These are phyloP conservation scores for Steinernema feltiae DNA, from an alignment of 1,140 invertebrate species.

Conservation along the genomic window DNA sequence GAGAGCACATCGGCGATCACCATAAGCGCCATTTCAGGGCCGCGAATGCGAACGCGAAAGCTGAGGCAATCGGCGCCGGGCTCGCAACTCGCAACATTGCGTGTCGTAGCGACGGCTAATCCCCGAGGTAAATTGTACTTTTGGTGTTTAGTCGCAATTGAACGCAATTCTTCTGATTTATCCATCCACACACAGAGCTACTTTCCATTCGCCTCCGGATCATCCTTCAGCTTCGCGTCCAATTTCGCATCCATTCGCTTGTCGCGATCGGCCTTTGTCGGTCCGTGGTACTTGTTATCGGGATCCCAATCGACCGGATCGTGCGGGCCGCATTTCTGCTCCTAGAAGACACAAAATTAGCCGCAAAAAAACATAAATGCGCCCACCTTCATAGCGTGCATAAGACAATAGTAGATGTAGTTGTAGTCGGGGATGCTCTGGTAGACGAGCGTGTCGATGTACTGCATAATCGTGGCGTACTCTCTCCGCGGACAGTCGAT, in stretches of 20 bases:
- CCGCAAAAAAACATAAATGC: background rate
- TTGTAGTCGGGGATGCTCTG: constrained; percentile 34
- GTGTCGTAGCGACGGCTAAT: no score
- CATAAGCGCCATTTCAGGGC: no score
- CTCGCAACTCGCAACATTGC: no score
- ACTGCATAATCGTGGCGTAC: constrained; percentile 26
- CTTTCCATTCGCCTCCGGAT: background rate
- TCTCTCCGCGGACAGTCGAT: constrained; percentile 27
- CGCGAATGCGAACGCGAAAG: no score
- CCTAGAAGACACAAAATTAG: constrained; percentile 13
- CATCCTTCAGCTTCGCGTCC: constrained; percentile 4
- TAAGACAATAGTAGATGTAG: constrained; percentile 25
- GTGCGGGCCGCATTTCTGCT: constrained; percentile 6
- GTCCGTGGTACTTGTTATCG: constrained; percentile 9
- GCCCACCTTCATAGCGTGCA: constrained; percentile 23
- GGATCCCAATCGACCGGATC: constrained; percentile 32
- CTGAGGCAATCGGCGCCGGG: no score
- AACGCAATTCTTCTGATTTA: no score
- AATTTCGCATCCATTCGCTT: constrained; percentile 2
- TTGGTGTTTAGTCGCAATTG: no score
- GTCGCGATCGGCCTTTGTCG: background rate
- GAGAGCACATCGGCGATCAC: no score
- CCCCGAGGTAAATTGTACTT: no score
- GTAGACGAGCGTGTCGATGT: constrained; percentile 26
- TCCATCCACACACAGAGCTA: no score